Evolutionary conservation across 2,888 invertebrate genomes (phyloP).

Genomic region (Leptopilina syphax): DNA sequence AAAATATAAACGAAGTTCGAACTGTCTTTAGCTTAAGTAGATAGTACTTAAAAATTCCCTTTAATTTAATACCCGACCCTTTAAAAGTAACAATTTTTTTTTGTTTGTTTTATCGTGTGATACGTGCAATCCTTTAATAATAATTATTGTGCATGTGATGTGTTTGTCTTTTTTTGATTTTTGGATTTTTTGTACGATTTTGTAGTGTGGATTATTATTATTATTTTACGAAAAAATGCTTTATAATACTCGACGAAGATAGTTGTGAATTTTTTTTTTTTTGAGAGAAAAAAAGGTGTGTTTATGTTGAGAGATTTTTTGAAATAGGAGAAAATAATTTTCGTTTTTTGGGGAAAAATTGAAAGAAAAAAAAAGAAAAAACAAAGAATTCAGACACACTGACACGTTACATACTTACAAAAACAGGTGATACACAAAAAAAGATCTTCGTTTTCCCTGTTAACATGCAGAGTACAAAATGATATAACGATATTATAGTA

Average conservation of each 20-base stretch:
- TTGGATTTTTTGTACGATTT: constrained; percentile 6
- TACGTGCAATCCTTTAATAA: constrained; percentile 49
- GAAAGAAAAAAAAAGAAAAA: constrained; percentile 8
- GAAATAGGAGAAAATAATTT: background rate
- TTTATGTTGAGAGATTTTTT: constrained; percentile 20
- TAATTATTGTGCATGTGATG: constrained; percentile 63
- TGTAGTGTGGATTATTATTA: constrained; percentile 38
- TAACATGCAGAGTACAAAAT: constrained; percentile 68
- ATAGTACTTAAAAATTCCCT: constrained; percentile 61
- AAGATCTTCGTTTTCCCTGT: constrained; percentile 58
- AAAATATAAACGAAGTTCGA: constrained; percentile 39
- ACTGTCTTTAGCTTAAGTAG: constrained; percentile 64
- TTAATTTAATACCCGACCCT: constrained; percentile 53
- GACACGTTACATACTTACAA: constrained; percentile 45
- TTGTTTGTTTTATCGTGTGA: constrained; percentile 49
- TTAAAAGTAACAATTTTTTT: constrained; percentile 43
- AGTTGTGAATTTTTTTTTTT: background rate
- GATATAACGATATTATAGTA: constrained; percentile 56
- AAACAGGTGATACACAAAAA: constrained; percentile 28
- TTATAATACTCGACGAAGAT: constrained; percentile 41
- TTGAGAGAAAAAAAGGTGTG: constrained; percentile 14
- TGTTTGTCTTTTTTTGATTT: constrained; percentile 53
- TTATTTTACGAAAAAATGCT: constrained; percentile 31
- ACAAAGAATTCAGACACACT: constrained; percentile 51
- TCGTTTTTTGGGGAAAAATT: background rate